phyloP scores from a whole-genome alignment of 2,113 vertebrate genomes.

The Nycticorax nycticorax region DNA sequence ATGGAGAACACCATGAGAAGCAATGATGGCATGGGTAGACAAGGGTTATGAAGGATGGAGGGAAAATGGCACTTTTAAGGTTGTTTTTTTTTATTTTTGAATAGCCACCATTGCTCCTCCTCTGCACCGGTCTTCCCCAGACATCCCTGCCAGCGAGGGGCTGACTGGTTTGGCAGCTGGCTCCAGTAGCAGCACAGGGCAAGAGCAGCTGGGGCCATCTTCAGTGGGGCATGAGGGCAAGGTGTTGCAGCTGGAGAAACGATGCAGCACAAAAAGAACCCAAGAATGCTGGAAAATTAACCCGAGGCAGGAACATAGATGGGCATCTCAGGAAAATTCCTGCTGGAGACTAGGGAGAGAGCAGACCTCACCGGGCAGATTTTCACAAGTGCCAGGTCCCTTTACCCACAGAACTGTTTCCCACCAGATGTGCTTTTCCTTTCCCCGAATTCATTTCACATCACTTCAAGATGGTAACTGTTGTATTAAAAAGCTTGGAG shows the following conservation, averaged over 20 bases:
- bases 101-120: neutral
- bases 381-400: neutral
- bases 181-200: neutral
- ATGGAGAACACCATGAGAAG: neutral
- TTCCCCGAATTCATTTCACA: neutral
- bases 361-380: neutral
- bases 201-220: fast-evolving
- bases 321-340: neutral
- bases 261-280: neutral
- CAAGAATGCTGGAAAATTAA: neutral
- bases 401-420: neutral
- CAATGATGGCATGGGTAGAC: fast-evolving
- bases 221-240: fast-evolving
- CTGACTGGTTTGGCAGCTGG: neutral
- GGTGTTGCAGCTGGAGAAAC: neutral
- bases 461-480: neutral
- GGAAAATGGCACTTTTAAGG: neutral
- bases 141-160: neutral
- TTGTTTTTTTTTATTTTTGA: neutral
- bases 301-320: neutral
- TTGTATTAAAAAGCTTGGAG: neutral
- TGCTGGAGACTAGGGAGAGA: fast-evolving
- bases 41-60: neutral
- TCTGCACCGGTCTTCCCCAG: neutral
- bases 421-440: fast-evolving